phyloP scores from a whole-genome alignment of 2,113 vertebrate genomes.

The Loxodonta africana region DNA sequence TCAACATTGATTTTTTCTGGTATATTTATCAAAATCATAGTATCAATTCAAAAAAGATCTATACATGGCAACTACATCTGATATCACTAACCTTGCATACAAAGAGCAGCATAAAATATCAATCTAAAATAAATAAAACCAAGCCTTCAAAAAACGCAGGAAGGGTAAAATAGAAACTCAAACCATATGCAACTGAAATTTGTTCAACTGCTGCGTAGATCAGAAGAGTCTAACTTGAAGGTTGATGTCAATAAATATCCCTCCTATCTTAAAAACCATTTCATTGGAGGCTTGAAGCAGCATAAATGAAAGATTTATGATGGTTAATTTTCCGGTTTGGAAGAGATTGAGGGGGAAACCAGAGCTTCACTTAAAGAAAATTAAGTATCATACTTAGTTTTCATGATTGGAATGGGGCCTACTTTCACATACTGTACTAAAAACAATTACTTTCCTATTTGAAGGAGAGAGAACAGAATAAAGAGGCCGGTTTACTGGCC shows the following conservation, averaged over 20 bases:
- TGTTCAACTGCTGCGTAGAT: neutral
- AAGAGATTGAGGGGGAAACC: constrained; percentile 3
- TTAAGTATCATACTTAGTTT: constrained; percentile 52
- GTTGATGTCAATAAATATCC: constrained; percentile 50
- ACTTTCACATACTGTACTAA: neutral
- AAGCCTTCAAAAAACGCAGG: neutral
- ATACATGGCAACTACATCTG: neutral
- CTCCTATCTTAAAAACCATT: constrained; percentile 56
- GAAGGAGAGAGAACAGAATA: neutral
- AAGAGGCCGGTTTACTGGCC: constrained; percentile 34
- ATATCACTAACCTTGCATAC: neutral
- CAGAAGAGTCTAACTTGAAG: constrained; percentile 30
- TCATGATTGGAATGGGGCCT: constrained; percentile 65
- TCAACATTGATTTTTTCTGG: constrained; percentile 40
- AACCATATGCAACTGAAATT: neutral
- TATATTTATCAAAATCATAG: constrained; percentile 33
- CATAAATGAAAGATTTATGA: neutral
- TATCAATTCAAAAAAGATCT: neutral
- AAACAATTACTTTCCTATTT: constrained; percentile 19
- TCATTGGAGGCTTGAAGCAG: neutral
- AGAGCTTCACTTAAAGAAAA: constrained; percentile 44
- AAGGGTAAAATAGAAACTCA: neutral
- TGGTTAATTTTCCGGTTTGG: neutral
- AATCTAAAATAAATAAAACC: constrained; percentile 9
- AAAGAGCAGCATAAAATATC: neutral